These are phyloP conservation scores for Ornithoptera priamus DNA, from an alignment of 2,888 invertebrate genomes.

Conservation along the genomic window DNA sequence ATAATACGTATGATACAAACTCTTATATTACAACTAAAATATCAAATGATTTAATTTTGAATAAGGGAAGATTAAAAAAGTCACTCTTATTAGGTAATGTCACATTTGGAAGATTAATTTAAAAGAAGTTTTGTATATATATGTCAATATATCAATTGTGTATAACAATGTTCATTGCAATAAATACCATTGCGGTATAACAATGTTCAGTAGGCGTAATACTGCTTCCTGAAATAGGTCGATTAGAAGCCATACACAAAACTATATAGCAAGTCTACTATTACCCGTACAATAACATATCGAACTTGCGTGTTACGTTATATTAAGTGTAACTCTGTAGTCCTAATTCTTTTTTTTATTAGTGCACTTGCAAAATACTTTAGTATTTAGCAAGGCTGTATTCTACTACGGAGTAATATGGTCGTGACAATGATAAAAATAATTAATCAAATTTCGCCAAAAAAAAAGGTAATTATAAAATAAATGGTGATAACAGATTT, in stretches of 20 bases:
- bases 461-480: too few species aligned
- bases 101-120: background rate
- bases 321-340: background rate
- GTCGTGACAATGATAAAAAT: too few species aligned
- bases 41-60: background rate
- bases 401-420: too few species aligned
- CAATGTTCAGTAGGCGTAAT: background rate
- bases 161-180: background rate
- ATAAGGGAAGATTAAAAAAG: background rate
- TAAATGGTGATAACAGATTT: too few species aligned
- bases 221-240: conserved; percentile 20
- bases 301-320: background rate
- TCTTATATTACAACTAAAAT: too few species aligned
- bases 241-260: conserved; percentile 19
- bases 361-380: background rate
- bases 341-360: background rate
- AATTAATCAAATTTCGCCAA: too few species aligned
- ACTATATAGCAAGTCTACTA: conserved; percentile 1
- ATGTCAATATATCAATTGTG: background rate
- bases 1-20: too few species aligned
- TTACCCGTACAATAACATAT: conserved; percentile 8
- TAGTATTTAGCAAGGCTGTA: too few species aligned
- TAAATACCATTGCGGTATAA: conserved; percentile 4
- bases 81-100: background rate
- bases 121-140: background rate